phyloP scores from a whole-genome alignment of 2,113 vertebrate species.

The Melanerpes aurifrons region DNA sequence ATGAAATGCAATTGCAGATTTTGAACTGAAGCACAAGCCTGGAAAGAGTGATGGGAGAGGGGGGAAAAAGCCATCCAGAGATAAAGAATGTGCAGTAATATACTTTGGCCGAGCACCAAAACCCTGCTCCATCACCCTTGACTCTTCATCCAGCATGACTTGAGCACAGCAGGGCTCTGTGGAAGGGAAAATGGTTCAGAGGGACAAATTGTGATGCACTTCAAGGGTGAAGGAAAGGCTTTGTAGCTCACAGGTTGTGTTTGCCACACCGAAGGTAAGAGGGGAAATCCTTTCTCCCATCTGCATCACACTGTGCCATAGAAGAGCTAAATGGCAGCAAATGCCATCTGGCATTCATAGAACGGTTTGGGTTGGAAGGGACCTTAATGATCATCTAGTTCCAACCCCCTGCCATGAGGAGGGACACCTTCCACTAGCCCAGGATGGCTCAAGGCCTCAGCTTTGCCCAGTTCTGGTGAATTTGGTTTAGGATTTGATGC shows the following conservation, averaged over 20 bases:
- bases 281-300: neutral
- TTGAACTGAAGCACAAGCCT: neutral
- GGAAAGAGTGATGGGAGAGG: neutral
- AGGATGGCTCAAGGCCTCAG: too few relatives aligned
- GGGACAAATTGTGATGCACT: neutral
- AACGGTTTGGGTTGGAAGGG: too few relatives aligned
- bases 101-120: neutral
- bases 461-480: neutral
- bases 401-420: too few relatives aligned
- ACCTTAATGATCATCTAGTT: too few relatives aligned
- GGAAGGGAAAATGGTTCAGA: neutral
- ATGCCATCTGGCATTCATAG: too few relatives aligned
- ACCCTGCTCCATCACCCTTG: neutral
- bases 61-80: neutral
- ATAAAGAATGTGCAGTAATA: neutral
- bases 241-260: neutral
- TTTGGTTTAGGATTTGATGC: neutral
- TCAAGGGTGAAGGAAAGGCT: neutral
- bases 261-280: neutral
- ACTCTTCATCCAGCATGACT: neutral
- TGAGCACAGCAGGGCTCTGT: accelerated
- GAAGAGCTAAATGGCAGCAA: neutral
- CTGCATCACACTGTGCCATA: neutral
- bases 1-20: conserved; percentile 10
- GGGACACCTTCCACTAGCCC: too few relatives aligned